Evolutionary conservation across 1,140 invertebrate genomes (phyloP).

Genomic region (Megalonaias nervosa): DNA sequence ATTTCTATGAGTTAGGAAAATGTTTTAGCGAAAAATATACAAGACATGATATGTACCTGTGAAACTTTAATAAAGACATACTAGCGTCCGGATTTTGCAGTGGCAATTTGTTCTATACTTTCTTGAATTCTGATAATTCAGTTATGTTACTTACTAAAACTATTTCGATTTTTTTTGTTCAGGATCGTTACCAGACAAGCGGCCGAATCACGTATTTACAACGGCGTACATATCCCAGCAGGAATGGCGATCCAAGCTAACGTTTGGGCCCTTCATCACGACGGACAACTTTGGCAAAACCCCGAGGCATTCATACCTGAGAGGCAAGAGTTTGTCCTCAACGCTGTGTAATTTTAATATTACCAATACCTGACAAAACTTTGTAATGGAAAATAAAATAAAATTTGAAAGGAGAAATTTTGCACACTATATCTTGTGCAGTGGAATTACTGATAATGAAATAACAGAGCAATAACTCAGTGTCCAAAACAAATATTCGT

Average conservation of each 20-base stretch:
- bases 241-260: constrained; percentile 65
- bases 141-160: no score
- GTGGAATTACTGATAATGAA: no score
- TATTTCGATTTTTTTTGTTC: constrained; percentile 1
- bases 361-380: neutral
- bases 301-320: constrained; percentile 62
- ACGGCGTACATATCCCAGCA: constrained; percentile 59
- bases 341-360: neutral
- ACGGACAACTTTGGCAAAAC: constrained; percentile 63
- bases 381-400: neutral
- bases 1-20: neutral
- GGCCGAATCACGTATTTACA: constrained; percentile 46
- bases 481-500: neutral
- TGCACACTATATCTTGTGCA: neutral
- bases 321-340: constrained; percentile 41
- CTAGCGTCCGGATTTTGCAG: no score
- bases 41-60: neutral
- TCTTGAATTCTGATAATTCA: no score
- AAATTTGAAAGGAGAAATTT: neutral
- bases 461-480: neutral
- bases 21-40: neutral
- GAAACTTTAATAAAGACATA: no score
- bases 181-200: constrained; percentile 60
- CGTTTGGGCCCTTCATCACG: constrained; percentile 68
- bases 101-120: no score